These are phyloP conservation scores for Heliconius cydno DNA, from an alignment of 2,888 invertebrate species.

Conservation along the genomic window DNA sequence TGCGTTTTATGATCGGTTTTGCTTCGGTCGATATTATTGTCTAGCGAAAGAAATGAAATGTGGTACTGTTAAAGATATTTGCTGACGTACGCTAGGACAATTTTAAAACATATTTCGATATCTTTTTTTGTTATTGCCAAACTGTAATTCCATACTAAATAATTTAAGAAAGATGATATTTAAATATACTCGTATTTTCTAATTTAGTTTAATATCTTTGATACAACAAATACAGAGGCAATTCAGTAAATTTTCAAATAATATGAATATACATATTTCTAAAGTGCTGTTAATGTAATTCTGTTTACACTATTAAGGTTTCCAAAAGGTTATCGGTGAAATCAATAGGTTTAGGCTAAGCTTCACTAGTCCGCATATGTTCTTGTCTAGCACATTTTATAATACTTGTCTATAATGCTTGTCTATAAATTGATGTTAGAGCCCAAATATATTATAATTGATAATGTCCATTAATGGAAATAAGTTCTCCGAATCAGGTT, in stretches of 20 bases:
- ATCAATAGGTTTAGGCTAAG: background rate
- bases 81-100: background rate
- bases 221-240: too few relatives aligned
- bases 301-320: background rate
- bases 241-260: background rate
- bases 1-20: slow-evolving; percentile 80
- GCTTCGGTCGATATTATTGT: slow-evolving; percentile 56
- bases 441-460: too few relatives aligned
- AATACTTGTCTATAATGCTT: background rate
- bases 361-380: background rate
- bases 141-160: too few relatives aligned
- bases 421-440: background rate
- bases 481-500: too few relatives aligned
- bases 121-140: too few relatives aligned
- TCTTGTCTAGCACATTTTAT: background rate
- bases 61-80: background rate
- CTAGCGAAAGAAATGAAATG: slow-evolving; percentile 58
- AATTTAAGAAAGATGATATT: too few relatives aligned
- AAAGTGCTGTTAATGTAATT: background rate
- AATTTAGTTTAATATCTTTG: too few relatives aligned
- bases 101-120: background rate
- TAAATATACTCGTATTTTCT: too few relatives aligned
- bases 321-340: background rate
- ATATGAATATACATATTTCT: background rate
- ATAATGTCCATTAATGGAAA: too few relatives aligned